A percentile compares a stretch with the other conserved stretches of the same genome.
phyloP scores from a whole-genome alignment of 2,797 vertebrate genomes.

The Melanotaenia parkinsoni region DNA sequence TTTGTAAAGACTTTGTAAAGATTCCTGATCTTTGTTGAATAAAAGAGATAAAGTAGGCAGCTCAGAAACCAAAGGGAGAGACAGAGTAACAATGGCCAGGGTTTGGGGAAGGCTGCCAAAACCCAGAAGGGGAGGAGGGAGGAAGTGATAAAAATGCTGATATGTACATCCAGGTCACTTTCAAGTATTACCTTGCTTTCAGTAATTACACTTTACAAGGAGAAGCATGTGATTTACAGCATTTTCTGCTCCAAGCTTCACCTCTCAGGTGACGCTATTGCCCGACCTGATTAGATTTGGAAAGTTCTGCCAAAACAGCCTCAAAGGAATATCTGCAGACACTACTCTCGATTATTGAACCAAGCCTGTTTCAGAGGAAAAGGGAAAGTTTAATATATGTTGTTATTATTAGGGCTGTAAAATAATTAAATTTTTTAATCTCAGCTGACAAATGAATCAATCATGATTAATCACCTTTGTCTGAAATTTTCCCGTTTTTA shows the following conservation, averaged over 20 bases:
- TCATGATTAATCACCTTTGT: too few relatives aligned
- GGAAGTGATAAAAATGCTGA: conserved; percentile 22
- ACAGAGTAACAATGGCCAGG: neutral
- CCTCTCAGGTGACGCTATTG: conserved; percentile 16
- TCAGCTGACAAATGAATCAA: too few relatives aligned
- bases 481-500: too few relatives aligned
- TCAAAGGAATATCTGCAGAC: conserved; percentile 2
- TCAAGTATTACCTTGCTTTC: conserved; percentile 20
- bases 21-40: neutral
- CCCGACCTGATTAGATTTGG: conserved; percentile 1
- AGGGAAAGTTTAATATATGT: neutral
- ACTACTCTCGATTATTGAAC: neutral
- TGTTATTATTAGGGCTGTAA: too few relatives aligned
- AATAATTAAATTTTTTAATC: too few relatives aligned
- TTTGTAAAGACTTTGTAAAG: neutral
- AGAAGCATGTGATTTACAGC: conserved; percentile 30
- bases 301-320: conserved; percentile 9
- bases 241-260: conserved; percentile 17
- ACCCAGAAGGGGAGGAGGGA: conserved; percentile 8
- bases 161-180: conserved; percentile 31
- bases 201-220: conserved; percentile 40
- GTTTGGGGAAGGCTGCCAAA: conserved; percentile 18
- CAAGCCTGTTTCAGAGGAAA: neutral
- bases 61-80: neutral
- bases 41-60: neutral